Percentiles rank a stretch among this genome's conserved stretches.
These are phyloP conservation scores for Antheraea pernyi DNA, from an alignment of 1,140 invertebrate genomes.

Conservation along the genomic window DNA sequence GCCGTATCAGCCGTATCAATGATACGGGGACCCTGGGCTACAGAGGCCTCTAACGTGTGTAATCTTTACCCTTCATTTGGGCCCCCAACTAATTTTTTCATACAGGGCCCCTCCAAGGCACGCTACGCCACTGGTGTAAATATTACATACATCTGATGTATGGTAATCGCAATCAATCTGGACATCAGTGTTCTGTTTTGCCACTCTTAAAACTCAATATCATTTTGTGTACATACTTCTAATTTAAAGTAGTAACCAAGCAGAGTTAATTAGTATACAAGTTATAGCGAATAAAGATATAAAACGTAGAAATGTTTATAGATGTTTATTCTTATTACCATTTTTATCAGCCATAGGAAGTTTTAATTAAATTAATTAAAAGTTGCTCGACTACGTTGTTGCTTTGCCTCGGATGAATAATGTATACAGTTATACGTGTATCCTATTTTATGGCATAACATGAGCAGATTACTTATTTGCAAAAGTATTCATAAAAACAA, in stretches of 20 bases:
- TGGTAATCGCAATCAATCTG: no score
- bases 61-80: no score
- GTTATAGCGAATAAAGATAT: neutral
- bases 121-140: no score
- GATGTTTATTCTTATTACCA: constrained; percentile 17
- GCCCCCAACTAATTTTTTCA: no score
- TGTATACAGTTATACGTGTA: constrained; percentile 4
- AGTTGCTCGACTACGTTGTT: constrained; percentile 15
- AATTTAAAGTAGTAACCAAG: neutral
- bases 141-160: no score
- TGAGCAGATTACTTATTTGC: neutral
- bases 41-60: no score
- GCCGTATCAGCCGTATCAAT: no score
- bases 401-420: constrained; percentile 5
- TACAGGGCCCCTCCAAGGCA: no score
- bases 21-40: no score
- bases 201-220: no score
- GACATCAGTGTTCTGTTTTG: no score
- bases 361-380: constrained; percentile 32
- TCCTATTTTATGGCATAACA: neutral
- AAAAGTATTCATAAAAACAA: neutral
- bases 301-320: neutral
- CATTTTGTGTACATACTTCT: no score
- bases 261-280: neutral
- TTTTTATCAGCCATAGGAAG: constrained; percentile 21